Evolutionary conservation across 2,888 invertebrate species (phyloP), one percentile per base, ranked within the genome.

Genomic region (Cantharis flavilabris): DNA sequence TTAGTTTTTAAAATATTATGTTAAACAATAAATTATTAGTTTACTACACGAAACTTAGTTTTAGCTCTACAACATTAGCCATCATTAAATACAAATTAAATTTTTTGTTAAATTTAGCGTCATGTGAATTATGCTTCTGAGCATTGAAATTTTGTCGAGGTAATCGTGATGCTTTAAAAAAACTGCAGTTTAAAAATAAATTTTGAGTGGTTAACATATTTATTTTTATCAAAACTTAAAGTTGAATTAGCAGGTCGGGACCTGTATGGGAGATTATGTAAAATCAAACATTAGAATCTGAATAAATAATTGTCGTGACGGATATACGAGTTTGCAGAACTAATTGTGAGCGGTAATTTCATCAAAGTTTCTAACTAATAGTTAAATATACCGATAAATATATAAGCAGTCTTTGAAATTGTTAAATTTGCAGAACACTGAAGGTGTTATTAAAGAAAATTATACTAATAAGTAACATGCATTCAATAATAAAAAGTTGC

Each of bases 21-120:
- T 18, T 71, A 71, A 71, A 71, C 62, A 62, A 71, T 49, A 67
- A 67, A 67, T 67, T 67, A 67, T 67, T 67, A 67, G 49, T 49
- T 49, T 49, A 49, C n/a, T n/a, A 49, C 49, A 49, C 49, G 49
- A 49, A 49, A 49, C 49, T 49, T 49, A n/a, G 49, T n/a, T 49
- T 49, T 49, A 49, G 49, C 49, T 49, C 49, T 49, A 49, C 49
- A n/a, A 49, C n/a, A 67, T 67, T 67, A 67, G n/a, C 20, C 26
- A n/a, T 67, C 65, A 67, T 67, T 67, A 67, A 67, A 67, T 67
- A 67, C 65, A 67, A 67, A 67, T 67, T 67, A 67, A 49, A 67
- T 67, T 67, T 67, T 67, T 67, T 67, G 26, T 14, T 9, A 23
- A 67, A n/a, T 67, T 67, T 67, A 67, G 26, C 26, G 26, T 67